A percentile compares a stretch with the other conserved stretches of the same genome.
Evolutionary conservation across 2,113 vertebrate species (phyloP).

Genomic region (Ammodytes dubius): DNA sequence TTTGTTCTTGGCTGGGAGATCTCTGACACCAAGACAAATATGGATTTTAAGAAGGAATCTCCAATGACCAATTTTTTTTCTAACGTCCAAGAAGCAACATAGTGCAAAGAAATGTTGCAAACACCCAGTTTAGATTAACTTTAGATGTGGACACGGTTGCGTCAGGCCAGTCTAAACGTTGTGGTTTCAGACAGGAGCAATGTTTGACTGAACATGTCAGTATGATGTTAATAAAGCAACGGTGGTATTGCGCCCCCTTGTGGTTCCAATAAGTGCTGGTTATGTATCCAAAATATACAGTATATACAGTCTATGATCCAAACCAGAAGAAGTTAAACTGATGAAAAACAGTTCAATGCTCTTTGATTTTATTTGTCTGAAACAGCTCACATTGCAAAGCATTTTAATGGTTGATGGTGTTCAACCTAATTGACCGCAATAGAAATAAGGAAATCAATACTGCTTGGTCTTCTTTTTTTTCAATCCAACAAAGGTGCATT

Average conservation of each 20-base stretch:
- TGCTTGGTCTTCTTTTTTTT: conserved; percentile 29
- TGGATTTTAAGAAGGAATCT: neutral
- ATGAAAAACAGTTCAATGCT: neutral
- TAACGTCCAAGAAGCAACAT: neutral
- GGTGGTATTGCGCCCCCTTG: conserved; percentile 60
- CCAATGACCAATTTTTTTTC: neutral
- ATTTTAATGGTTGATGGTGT: conserved; percentile 6
- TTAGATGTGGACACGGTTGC: neutral
- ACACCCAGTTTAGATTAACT: neutral
- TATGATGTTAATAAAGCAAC: neutral
- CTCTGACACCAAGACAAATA: neutral
- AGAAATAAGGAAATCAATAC: conserved; percentile 57
- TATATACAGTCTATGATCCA: neutral
- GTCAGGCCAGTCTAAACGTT: neutral
- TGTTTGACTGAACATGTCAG: neutral
- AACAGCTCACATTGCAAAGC: conserved; percentile 38
- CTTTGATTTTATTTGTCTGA: conserved; percentile 61
- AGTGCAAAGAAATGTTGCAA: neutral
- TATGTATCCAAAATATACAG: neutral
- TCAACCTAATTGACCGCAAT: conserved; percentile 19
- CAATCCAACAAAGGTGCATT: conserved; percentile 36
- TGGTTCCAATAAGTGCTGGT: conserved; percentile 11
- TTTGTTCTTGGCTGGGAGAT: neutral
- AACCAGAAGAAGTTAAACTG: neutral
- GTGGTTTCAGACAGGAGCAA: neutral